Evolutionary conservation across 2,888 invertebrate species (phyloP).

Genomic region (Volucella zonaria): DNA sequence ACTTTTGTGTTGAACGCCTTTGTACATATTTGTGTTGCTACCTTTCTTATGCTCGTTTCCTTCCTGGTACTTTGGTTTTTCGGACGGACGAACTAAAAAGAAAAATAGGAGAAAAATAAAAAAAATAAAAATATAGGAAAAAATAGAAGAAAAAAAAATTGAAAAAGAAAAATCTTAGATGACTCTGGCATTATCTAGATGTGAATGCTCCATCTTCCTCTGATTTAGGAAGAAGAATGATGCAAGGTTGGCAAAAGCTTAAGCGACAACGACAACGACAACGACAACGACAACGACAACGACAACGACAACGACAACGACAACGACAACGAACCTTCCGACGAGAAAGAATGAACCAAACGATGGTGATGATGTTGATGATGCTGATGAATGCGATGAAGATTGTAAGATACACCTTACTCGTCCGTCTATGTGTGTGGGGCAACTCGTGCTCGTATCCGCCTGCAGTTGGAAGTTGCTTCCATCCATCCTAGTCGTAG

Average conservation of each 20-base stretch:
- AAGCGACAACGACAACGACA: neutral
- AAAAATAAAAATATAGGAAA: neutral
- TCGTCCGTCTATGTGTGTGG: conserved; percentile 30
- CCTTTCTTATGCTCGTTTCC: conserved; percentile 50
- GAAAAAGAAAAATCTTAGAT: conserved; percentile 30
- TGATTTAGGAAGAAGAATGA: conserved; percentile 56
- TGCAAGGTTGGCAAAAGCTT: conserved; percentile 32
- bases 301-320: too few species aligned
- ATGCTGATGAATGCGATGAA: conserved; percentile 72
- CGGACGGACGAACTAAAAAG: too few species aligned
- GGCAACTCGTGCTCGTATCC: conserved; percentile 25
- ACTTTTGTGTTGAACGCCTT: conserved; percentile 15
- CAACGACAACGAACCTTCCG: conserved; percentile 25
- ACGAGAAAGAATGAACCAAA: conserved; percentile 33
- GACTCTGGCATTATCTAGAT: conserved; percentile 59
- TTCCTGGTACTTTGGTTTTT: conserved; percentile 40
- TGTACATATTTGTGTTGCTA: conserved; percentile 32
- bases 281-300: conserved; percentile 36
- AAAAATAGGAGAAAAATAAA: conserved; percentile 20
- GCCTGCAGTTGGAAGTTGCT: conserved; percentile 12
- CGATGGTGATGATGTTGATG: conserved; percentile 68
- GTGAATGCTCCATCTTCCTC: conserved; percentile 44
- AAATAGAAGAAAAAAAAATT: conserved; percentile 24
- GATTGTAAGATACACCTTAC: conserved; percentile 52
- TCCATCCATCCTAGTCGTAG: conserved; percentile 60